Evolutionary conservation across 2,113 vertebrate species (phyloP).

Genomic region (Indicator indicator): DNA sequence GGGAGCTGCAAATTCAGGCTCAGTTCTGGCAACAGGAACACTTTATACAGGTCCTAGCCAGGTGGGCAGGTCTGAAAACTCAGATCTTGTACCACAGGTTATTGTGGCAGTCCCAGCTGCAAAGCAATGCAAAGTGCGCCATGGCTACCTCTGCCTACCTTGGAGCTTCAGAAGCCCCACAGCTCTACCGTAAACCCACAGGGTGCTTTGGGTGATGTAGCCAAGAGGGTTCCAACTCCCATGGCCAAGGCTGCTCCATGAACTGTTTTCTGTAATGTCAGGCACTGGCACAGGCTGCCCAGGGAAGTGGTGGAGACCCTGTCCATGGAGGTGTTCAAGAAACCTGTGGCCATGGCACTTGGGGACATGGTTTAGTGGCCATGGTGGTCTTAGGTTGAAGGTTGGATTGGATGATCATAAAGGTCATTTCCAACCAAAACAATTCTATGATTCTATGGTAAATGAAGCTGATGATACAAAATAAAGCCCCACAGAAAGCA

Average conservation of each 20-base stretch:
- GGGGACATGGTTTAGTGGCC: no score
- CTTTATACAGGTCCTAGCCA: not conserved
- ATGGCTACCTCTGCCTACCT: not conserved
- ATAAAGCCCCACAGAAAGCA: not conserved
- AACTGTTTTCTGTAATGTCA: not conserved
- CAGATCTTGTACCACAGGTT: not conserved
- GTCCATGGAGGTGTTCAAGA: no score
- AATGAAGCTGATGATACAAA: not conserved
- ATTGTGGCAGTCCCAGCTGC: not conserved
- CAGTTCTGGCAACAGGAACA: not conserved
- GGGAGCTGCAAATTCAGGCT: constrained; percentile 2
- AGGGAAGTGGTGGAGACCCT: no score
- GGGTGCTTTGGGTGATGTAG: not conserved
- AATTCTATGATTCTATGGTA: no score
- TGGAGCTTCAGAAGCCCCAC: not conserved
- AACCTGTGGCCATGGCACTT: no score
- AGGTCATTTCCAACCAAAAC: no score
- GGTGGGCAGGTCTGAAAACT: not conserved
- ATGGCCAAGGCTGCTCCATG: not conserved
- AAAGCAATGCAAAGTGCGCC: not conserved
- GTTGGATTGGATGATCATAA: no score
- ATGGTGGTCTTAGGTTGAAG: no score
- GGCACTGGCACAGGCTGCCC: no score
- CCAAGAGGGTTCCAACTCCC: not conserved
- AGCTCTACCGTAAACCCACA: accelerated